phyloP scores from a whole-genome alignment of 2,888 invertebrate genomes.

The Alloscopus bannaensis region DNA sequence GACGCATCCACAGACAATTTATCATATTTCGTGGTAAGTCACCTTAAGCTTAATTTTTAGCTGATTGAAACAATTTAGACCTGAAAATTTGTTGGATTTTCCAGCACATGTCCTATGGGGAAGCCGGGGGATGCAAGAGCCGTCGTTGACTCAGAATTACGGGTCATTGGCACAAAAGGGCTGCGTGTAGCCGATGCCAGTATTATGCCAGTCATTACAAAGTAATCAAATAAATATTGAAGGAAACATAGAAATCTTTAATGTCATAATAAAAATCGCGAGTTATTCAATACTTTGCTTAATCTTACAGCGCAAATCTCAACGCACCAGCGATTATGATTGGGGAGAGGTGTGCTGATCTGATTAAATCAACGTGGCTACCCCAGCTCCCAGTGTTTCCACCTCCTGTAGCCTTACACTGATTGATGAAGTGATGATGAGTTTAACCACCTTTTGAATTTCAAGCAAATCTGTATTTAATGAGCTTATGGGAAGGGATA shows the following conservation, averaged over 20 bases:
- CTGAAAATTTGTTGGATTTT: too few relatives aligned
- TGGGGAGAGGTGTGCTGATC: slow-evolving; percentile 34
- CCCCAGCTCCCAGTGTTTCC: too few relatives aligned
- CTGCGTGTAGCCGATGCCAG: slow-evolving; percentile 53
- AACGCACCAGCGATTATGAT: slow-evolving; percentile 35
- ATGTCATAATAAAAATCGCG: background rate
- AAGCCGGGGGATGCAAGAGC: slow-evolving; percentile 46
- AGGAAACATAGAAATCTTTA: background rate
- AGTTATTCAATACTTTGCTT: slow-evolving; percentile 1
- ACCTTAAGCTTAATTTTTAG: too few relatives aligned
- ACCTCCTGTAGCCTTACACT: too few relatives aligned
- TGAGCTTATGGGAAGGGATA: too few relatives aligned
- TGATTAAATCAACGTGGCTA: slow-evolving; percentile 30
- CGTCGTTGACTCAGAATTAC: slow-evolving; percentile 57
- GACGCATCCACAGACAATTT: slow-evolving; percentile 44
- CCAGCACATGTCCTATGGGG: slow-evolving; percentile 58
- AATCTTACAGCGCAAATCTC: slow-evolving; percentile 29
- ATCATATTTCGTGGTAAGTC: too few relatives aligned
- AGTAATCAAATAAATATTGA: slow-evolving; percentile 33
- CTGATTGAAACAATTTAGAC: too few relatives aligned
- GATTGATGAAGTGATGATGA: too few relatives aligned
- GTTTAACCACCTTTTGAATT: too few relatives aligned
- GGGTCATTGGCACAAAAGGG: slow-evolving; percentile 53
- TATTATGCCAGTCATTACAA: slow-evolving; percentile 56
- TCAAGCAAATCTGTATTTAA: too few relatives aligned